Percentiles rank a stretch among this genome's conserved stretches.
These are phyloP conservation scores for Brachyhypopomus occidentalis DNA, from an alignment of 2,113 vertebrate genomes.

Conservation along the genomic window DNA sequence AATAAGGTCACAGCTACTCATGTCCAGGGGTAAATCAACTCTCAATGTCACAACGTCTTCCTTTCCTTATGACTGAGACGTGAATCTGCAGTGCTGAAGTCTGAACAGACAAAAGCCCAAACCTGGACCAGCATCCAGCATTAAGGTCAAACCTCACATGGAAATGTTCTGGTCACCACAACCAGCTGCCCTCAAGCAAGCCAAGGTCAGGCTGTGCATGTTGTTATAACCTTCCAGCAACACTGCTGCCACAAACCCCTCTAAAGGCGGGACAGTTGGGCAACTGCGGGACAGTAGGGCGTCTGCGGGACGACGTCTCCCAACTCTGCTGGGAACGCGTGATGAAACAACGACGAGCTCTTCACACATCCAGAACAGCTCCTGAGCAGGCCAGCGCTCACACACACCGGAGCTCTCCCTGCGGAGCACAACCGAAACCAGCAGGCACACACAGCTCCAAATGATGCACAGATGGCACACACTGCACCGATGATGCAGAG, in stretches of 20 bases:
- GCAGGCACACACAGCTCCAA: not conserved
- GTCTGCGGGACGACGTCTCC: not conserved
- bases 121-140: too few relatives aligned
- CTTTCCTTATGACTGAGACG: too few relatives aligned
- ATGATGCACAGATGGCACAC: not conserved
- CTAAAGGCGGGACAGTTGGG: not conserved
- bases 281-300: not conserved
- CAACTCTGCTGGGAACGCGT: not conserved
- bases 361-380: slow-evolving; percentile 31
- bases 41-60: too few relatives aligned
- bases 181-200: too few relatives aligned
- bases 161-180: too few relatives aligned
- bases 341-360: slow-evolving; percentile 6
- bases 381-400: too few relatives aligned
- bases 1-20: too few relatives aligned
- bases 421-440: not conserved
- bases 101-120: too few relatives aligned
- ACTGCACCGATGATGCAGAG: not conserved
- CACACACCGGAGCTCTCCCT: slow-evolving; percentile 34
- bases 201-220: not conserved
- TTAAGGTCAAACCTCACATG: too few relatives aligned
- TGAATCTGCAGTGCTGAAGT: too few relatives aligned
- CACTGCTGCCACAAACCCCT: not conserved
- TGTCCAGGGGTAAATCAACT: too few relatives aligned
- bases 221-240: not conserved